phyloP scores from a whole-genome alignment of 2,113 vertebrate genomes.

The Chauna torquata region DNA sequence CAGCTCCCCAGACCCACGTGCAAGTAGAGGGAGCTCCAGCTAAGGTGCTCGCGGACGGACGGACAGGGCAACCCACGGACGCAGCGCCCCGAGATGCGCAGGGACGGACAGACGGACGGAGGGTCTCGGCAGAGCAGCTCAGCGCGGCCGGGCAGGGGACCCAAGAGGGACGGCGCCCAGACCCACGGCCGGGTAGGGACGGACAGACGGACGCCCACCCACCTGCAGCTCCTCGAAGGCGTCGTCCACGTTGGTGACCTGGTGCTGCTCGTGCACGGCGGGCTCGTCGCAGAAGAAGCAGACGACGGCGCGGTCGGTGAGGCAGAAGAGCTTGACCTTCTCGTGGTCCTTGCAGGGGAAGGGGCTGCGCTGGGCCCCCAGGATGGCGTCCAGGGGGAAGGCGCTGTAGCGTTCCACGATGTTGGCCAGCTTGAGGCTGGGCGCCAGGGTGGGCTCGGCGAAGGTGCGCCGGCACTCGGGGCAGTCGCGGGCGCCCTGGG shows the following conservation, averaged over 20 bases:
- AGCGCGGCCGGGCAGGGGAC: too few relatives aligned
- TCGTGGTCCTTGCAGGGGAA: constrained; percentile 97
- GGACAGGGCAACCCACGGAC: background rate
- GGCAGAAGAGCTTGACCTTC: constrained; percentile 98
- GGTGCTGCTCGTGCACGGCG: constrained; percentile 93
- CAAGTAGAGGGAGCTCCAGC: background rate
- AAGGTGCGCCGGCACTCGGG: constrained; percentile 95
- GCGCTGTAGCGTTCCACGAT: constrained; percentile 97
- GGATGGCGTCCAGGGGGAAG: constrained; percentile 94
- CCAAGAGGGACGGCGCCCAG: background rate
- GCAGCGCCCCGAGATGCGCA: background rate
- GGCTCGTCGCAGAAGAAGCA: constrained; percentile 99
- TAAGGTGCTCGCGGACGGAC: background rate
- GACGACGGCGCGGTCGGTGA: constrained; percentile 91
- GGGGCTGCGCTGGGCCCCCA: constrained; percentile 89
- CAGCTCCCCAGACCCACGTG: background rate
- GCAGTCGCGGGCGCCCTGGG: constrained; percentile 88
- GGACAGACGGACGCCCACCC: background rate
- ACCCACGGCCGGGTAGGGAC: too few relatives aligned
- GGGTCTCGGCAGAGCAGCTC: background rate
- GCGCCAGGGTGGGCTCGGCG: constrained; percentile 88
- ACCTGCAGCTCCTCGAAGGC: constrained; percentile 98
- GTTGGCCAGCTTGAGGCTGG: constrained; percentile 97
- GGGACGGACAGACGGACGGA: background rate
- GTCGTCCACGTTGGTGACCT: constrained; percentile 94